Evolutionary conservation across 2,113 vertebrate species (phyloP).

Genomic region (Dipodomys ordii): DNA sequence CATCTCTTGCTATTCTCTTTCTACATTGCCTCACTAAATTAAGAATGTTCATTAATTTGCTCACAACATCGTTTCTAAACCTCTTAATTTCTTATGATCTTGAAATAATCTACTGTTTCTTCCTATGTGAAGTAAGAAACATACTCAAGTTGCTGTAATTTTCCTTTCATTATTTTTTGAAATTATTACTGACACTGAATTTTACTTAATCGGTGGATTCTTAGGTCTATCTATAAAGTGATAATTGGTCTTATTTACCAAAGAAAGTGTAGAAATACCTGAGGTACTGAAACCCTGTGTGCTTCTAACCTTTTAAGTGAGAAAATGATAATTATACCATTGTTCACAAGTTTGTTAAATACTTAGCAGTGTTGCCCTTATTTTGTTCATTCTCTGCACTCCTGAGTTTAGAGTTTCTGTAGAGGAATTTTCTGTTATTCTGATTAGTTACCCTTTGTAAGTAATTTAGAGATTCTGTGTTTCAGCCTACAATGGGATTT

Average conservation of each 20-base stretch:
- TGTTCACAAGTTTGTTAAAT: neutral
- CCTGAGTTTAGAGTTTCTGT: neutral
- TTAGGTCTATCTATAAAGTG: neutral
- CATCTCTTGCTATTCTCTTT: too few relatives aligned
- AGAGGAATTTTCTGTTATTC: neutral
- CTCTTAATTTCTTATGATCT: neutral
- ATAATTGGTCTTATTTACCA: neutral
- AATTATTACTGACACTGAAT: neutral
- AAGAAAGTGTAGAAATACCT: neutral
- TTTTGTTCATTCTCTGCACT: neutral
- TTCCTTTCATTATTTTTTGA: neutral
- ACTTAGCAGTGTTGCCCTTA: neutral
- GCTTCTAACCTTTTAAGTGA: neutral
- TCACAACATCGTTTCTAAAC: neutral
- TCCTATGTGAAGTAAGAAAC: neutral
- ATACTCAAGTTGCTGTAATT: neutral
- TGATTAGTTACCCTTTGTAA: neutral
- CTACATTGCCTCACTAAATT: neutral
- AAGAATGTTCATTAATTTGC: neutral
- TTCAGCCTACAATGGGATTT: neutral
- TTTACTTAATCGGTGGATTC: neutral
- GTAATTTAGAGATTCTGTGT: neutral
- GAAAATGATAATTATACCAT: neutral
- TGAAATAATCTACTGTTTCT: neutral
- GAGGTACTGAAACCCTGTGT: neutral